A percentile compares a stretch with the other conserved stretches of the same genome.
Evolutionary conservation across 2,888 invertebrate species (phyloP).

Genomic region (Drosophila kanekoi): DNA sequence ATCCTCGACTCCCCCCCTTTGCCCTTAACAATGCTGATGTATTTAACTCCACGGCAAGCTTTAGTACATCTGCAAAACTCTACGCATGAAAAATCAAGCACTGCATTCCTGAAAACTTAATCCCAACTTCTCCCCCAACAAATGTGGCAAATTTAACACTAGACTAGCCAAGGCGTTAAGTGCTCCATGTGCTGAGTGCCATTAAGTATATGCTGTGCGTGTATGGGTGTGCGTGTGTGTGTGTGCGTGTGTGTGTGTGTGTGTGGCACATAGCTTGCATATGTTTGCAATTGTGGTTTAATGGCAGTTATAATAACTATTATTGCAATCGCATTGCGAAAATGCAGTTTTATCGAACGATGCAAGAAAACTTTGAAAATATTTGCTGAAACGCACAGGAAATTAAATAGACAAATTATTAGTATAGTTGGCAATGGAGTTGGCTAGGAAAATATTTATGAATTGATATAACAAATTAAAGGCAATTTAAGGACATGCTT

Average conservation of each 20-base stretch:
- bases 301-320: constrained; percentile 11
- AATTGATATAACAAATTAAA: no score
- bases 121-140: constrained; percentile 38
- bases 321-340: constrained; percentile 11
- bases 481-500: no score
- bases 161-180: constrained; percentile 30
- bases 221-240: neutral
- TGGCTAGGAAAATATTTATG: no score
- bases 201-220: neutral
- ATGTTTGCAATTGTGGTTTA: constrained; percentile 29
- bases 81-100: constrained; percentile 65
- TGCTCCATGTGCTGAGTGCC: constrained; percentile 13
- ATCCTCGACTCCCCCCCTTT: no score
- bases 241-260: constrained; percentile 11
- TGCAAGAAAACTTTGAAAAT: neutral
- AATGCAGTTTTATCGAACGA: neutral
- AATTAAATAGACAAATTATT: neutral
- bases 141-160: constrained; percentile 41
- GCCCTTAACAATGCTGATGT: constrained; percentile 17
- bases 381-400: neutral
- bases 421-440: no score
- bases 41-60: constrained; percentile 52
- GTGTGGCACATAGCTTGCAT: constrained; percentile 10
- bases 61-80: constrained; percentile 27
- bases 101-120: constrained; percentile 45